A percentile compares a stretch with the other conserved stretches of the same genome.
phyloP scores from a whole-genome alignment of 1,140 invertebrate species.

The Hypothenemus hampei region DNA sequence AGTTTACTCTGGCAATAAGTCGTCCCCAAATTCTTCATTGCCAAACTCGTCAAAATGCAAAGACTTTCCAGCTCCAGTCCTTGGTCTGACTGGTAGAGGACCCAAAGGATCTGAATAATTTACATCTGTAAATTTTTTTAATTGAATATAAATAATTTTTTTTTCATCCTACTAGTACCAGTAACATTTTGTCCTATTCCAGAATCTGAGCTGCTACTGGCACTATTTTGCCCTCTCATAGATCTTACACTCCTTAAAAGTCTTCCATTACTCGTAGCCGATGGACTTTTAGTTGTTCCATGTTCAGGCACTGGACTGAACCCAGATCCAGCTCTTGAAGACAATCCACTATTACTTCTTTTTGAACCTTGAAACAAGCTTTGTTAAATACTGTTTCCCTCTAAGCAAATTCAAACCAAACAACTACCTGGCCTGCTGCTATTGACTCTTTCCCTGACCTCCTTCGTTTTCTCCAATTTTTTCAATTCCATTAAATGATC shows the following conservation, averaged over 20 bases:
- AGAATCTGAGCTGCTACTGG: constrained; percentile 41
- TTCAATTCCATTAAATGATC: constrained; percentile 76
- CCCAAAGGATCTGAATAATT: constrained; percentile 72
- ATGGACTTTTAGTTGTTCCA: constrained; percentile 33
- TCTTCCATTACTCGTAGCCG: constrained; percentile 36
- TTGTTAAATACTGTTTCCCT: neutral
- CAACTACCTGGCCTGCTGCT: constrained; percentile 53
- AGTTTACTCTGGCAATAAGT: constrained; percentile 71
- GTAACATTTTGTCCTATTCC: constrained; percentile 37
- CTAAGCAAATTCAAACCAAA: neutral
- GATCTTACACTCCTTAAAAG: constrained; percentile 33
- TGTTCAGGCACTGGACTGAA: constrained; percentile 51
- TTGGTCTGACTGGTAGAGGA: constrained; percentile 66
- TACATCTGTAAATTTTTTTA: constrained; percentile 49
- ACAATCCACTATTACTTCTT: constrained; percentile 54
- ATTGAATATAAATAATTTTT: neutral
- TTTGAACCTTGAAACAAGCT: constrained; percentile 45
- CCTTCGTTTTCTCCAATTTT: constrained; percentile 74
- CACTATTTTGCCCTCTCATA: constrained; percentile 36
- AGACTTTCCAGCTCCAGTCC: constrained; percentile 63
- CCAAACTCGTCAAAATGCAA: constrained; percentile 71
- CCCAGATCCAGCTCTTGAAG: constrained; percentile 53
- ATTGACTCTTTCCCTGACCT: constrained; percentile 58
- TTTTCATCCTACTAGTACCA: constrained; percentile 12
- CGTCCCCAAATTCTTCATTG: constrained; percentile 75